Percentiles rank a stretch among this genome's conserved stretches.
Conservation (phyloP, 1,140 invertebrate species). For the Diprion similis region DNA sequence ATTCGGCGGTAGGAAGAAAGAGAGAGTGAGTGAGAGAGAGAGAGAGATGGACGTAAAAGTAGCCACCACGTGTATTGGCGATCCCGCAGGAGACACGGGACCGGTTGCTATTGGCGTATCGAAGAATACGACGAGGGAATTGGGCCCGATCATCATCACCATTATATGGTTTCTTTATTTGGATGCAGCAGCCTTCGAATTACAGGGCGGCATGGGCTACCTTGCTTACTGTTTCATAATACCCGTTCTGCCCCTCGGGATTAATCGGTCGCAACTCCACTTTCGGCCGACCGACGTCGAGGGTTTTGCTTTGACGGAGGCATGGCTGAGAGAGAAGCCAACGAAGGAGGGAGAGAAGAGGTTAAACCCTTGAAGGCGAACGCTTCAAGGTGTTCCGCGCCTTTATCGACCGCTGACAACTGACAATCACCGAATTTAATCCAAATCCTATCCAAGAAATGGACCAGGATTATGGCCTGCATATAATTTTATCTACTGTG, state of each 20-base stretch:
- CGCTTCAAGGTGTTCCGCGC: not conserved
- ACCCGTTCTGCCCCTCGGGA: constrained; percentile 1
- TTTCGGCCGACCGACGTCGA: not conserved
- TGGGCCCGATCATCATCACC: constrained; percentile 59
- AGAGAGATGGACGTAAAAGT: too few relatives aligned
- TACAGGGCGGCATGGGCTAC: constrained; percentile 59
- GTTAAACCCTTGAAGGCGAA: not conserved
- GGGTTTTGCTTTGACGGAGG: not conserved
- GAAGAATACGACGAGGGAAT: constrained; percentile 55
- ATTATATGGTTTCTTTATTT: constrained; percentile 62
- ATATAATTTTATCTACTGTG: too few relatives aligned
- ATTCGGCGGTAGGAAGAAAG: not conserved
- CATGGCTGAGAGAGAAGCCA: too few relatives aligned
- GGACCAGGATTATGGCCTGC: not conserved
- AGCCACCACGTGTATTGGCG: constrained; percentile 30
- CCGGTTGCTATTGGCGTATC: constrained; percentile 52
- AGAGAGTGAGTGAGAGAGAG: too few relatives aligned
- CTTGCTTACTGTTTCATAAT: constrained; percentile 59
- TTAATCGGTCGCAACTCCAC: not conserved
- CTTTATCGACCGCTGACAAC: not conserved
- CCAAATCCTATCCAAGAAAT: not conserved
- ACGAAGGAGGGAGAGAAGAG: too few relatives aligned
- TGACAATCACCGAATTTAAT: not conserved
- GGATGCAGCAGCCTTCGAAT: constrained; percentile 56
- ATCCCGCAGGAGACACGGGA: constrained; percentile 40